Evolutionary conservation across 2,113 vertebrate species (phyloP).

Genomic region (Anolis sagrei): DNA sequence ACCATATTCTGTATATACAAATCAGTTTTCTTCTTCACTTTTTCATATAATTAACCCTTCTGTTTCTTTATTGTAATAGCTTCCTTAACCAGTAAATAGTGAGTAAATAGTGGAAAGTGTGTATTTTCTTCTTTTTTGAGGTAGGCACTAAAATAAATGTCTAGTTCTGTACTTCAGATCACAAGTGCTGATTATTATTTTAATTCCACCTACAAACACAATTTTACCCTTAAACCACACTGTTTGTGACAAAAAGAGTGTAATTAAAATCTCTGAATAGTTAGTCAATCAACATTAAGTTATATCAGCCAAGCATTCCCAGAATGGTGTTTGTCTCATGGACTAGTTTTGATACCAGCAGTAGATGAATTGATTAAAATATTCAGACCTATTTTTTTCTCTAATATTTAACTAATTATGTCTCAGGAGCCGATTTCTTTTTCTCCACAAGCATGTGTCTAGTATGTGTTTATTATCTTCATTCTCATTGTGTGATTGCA

Average conservation of each 20-base stretch:
- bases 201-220: not conserved
- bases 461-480: not conserved
- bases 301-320: not conserved
- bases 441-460: not conserved
- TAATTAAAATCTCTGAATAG: not conserved
- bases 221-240: not conserved
- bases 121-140: constrained; percentile 35
- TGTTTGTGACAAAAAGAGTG: not conserved
- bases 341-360: not conserved
- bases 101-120: constrained; percentile 32
- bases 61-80: constrained; percentile 45
- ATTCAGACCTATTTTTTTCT: not conserved
- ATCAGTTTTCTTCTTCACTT: constrained; percentile 61
- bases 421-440: not conserved
- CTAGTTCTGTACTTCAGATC: not conserved
- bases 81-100: constrained; percentile 55
- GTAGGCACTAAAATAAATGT: not conserved
- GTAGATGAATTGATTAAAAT: not conserved
- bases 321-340: not conserved
- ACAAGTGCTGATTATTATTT: not conserved
- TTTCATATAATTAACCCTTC: constrained; percentile 66
- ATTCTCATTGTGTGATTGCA: constrained; percentile 36
- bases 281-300: not conserved
- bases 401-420: not conserved
- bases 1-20: constrained; percentile 54